Evolutionary conservation across 2,888 invertebrate genomes (phyloP), one percentile per base, ranked within the genome.

Genomic region (Acleris emargana): DNA sequence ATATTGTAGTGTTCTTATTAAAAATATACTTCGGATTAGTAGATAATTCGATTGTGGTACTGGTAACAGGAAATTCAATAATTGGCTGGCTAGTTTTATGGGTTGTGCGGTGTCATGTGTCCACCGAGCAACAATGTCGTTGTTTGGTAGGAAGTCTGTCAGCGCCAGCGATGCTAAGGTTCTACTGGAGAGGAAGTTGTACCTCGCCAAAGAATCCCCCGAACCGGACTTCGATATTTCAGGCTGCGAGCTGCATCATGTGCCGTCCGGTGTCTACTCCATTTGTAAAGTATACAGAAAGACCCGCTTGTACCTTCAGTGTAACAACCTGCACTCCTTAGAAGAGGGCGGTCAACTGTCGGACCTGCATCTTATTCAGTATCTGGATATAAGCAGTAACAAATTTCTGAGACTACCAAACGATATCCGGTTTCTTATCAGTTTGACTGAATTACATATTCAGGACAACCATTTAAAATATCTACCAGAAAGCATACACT

Each of bases 201-300:
- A 93, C 70, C 77, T 93, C 67, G 93, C 93, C 17, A 91, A 90
- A 73, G 97, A 97, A 87, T 96, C 95, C 71, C 97, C 97, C 38
- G 97, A 97, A 82, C 95, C 96, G 62, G 93, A 95, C 68, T 97
- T 96, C 85, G 97, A 97, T 86, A 84, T 97, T 68, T 96, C 97
- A 5, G 95, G 95, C 71, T 97, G 97, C 86, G 94, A 95, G 78
- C 87, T 97, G 64, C 94, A 94, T 73, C 93, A 89, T 77, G 94
- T 97, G 61, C 97, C 97, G 47, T 91, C 95, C 67, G 96, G 97
- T 68, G 95, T 97, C 62, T 97, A 94, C 86, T 95, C 96, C 32
- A 88, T 97, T 67, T 97, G 97, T 83, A 95, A 95, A 86, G 97
- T 97, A 51, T 95, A 96, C 79, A 94, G 97, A 72, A 97, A 97